Percentiles rank a stretch among this genome's conserved stretches.
phyloP scores from a whole-genome alignment of 2,797 vertebrate species.

The Amphiprion clarkii region DNA sequence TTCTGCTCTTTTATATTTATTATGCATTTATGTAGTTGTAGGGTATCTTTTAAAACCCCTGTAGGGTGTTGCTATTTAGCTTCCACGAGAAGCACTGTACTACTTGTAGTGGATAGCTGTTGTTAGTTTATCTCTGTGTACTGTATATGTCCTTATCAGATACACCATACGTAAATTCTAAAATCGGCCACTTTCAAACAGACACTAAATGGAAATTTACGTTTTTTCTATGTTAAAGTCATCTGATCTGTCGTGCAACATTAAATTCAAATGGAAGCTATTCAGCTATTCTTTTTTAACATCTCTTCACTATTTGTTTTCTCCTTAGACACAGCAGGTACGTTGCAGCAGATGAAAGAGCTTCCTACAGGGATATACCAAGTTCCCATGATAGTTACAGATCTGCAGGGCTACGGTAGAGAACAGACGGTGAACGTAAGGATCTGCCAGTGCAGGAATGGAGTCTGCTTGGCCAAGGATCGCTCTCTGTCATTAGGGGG shows the following conservation, averaged over 20 bases:
- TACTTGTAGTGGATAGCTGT: too few species aligned
- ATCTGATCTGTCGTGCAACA: background rate
- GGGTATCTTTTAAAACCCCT: too few species aligned
- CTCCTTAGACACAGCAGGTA: constrained; percentile 81
- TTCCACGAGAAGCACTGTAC: too few species aligned
- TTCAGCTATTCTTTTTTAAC: background rate
- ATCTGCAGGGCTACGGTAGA: constrained; percentile 82
- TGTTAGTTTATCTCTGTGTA: too few species aligned
- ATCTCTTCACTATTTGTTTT: constrained; percentile 1
- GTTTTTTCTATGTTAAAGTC: background rate
- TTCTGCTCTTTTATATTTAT: too few species aligned
- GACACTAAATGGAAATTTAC: background rate
- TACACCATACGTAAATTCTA: too few species aligned
- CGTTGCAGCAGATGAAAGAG: constrained; percentile 72
- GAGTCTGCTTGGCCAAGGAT: constrained; percentile 51
- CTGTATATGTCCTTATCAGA: too few species aligned
- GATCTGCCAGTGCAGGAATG: constrained; percentile 86
- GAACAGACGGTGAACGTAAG: constrained; percentile 66
- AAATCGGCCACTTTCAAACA: too few species aligned
- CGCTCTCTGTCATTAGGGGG: constrained; percentile 74
- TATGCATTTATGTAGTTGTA: too few species aligned
- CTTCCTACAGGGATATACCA: constrained; percentile 75
- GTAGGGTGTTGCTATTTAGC: too few species aligned
- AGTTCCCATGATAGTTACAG: constrained; percentile 82
- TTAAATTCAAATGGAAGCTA: background rate